phyloP scores from a whole-genome alignment of 2,888 invertebrate genomes.

The Frankliniella intonsa region DNA sequence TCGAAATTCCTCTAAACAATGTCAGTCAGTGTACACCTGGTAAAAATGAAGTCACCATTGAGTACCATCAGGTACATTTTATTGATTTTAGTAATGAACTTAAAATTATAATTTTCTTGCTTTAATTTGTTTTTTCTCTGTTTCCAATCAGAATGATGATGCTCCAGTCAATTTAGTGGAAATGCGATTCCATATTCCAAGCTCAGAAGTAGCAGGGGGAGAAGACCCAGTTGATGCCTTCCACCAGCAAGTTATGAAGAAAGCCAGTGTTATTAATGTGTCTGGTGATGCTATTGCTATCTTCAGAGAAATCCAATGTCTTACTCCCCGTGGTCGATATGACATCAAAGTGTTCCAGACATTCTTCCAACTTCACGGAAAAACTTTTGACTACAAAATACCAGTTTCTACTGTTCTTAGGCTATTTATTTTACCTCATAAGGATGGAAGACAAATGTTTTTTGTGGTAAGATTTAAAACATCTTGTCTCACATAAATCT shows the following conservation, averaged over 20 bases:
- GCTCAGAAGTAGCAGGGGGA: constrained; percentile 78
- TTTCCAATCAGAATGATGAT: constrained; percentile 77
- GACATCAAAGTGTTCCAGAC: constrained; percentile 91
- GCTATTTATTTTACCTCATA: constrained; percentile 91
- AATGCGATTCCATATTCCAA: constrained; percentile 96
- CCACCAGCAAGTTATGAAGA: constrained; percentile 92
- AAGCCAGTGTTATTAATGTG: constrained; percentile 95
- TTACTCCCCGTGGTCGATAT: constrained; percentile 96
- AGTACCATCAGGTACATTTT: constrained; percentile 80
- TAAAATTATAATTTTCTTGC: background rate
- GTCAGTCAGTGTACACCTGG: constrained; percentile 94
- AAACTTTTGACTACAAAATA: constrained; percentile 99
- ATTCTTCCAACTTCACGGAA: constrained; percentile 90
- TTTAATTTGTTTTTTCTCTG: background rate
- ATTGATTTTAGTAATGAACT: background rate
- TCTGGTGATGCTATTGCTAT: constrained; percentile 97
- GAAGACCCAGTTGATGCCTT: constrained; percentile 95
- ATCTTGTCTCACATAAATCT: background rate
- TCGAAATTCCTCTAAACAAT: constrained; percentile 93
- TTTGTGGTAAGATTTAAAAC: constrained; percentile 68
- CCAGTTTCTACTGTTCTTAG: constrained; percentile 95
- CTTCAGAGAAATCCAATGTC: constrained; percentile 93
- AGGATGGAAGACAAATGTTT: constrained; percentile 96
- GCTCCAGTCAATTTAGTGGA: constrained; percentile 95
- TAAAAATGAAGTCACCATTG: constrained; percentile 96